phyloP scores from a whole-genome alignment of 2,888 invertebrate species.

The Drosophila paranaensis region DNA sequence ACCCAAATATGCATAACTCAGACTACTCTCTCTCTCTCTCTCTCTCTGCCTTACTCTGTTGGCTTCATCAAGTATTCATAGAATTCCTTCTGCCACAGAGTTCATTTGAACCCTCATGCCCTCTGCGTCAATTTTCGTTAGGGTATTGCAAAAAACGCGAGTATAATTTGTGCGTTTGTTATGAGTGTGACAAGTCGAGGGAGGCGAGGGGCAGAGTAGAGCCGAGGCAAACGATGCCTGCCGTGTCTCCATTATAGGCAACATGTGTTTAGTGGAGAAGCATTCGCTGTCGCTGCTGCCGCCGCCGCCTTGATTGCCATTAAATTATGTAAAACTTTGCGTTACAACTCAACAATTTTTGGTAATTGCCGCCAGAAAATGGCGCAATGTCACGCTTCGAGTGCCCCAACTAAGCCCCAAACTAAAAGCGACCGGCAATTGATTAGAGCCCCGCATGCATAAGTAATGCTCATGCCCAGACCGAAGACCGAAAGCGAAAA shows the following conservation, averaged over 20 bases:
- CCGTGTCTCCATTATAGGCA: constrained; percentile 39
- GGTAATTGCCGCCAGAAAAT: constrained; percentile 75
- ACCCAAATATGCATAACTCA: neutral
- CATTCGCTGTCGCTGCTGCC: constrained; percentile 16
- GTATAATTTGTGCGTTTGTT: constrained; percentile 58
- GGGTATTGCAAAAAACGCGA: constrained; percentile 11
- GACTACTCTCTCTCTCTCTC: neutral
- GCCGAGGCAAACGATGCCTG: constrained; percentile 1
- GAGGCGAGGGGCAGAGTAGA: neutral
- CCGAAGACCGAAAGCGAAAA: neutral
- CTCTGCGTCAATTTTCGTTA: neutral
- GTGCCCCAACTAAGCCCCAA: constrained; percentile 31
- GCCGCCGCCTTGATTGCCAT: constrained; percentile 68
- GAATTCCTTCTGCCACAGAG: neutral
- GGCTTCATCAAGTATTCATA: neutral
- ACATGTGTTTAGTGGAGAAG: constrained; percentile 35
- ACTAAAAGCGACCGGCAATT: constrained; percentile 71
- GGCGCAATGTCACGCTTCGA: constrained; percentile 78
- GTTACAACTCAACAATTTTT: constrained; percentile 69
- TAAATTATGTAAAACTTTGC: constrained; percentile 76
- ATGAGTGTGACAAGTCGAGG: constrained; percentile 45
- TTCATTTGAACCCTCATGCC: neutral
- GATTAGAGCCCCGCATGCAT: constrained; percentile 65
- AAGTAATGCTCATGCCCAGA: constrained; percentile 42
- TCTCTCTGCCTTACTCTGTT: neutral